Conservation (phyloP, 2,888 invertebrate species). For the Drosophila paramelanica region DNA sequence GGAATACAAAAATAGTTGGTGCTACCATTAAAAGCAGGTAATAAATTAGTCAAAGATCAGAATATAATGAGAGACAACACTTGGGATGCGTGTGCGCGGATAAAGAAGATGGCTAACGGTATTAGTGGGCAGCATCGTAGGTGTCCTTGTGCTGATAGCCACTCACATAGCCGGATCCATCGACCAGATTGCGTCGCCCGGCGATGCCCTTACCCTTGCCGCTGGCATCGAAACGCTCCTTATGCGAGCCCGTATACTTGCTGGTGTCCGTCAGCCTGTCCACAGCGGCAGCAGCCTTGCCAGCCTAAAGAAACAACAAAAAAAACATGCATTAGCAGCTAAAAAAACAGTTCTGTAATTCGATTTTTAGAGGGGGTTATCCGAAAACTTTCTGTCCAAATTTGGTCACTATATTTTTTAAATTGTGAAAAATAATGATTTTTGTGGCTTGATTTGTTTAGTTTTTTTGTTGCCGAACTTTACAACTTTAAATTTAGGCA, state of each 20-base stretch:
- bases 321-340: no score
- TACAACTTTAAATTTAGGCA: no score
- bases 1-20: constrained; percentile 47
- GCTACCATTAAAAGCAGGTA: constrained; percentile 46
- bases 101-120: not conserved
- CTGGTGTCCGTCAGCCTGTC: constrained; percentile 93
- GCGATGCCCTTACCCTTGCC: constrained; percentile 95
- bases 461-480: no score
- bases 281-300: constrained; percentile 84
- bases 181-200: constrained; percentile 91
- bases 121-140: constrained; percentile 88
- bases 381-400: no score
- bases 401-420: no score
- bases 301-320: constrained; percentile 72
- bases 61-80: constrained; percentile 39
- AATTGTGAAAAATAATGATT: no score
- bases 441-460: no score
- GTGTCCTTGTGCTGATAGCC: constrained; percentile 94
- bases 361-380: no score
- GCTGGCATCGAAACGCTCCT: constrained; percentile 92
- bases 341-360: no score
- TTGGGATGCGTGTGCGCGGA: constrained; percentile 12
- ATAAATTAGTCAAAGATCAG: constrained; percentile 46
- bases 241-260: constrained; percentile 95
- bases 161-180: constrained; percentile 92